Percentiles rank a stretch among this genome's conserved stretches.
Conservation (phyloP, 2,888 invertebrate species). For the Junonia oenone region DNA sequence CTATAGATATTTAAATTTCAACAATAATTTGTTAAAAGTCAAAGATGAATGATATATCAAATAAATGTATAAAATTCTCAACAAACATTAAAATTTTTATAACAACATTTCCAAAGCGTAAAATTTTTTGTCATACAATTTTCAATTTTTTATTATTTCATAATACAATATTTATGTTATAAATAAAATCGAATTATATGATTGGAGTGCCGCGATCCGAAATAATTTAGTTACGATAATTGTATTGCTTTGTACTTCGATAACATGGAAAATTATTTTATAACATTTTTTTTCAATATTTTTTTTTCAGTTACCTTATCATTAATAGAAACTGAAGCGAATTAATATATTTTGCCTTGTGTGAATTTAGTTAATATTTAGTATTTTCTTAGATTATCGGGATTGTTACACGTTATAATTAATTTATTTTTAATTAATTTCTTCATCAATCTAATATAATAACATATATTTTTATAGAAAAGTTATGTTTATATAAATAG, state of each 20-base stretch:
- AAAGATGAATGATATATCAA: no score
- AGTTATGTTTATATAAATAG: background rate
- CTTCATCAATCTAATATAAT: background rate
- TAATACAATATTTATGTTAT: constrained; percentile 16
- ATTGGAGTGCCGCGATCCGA: constrained; percentile 35
- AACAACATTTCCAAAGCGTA: background rate
- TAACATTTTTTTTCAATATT: background rate
- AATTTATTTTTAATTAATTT: no score
- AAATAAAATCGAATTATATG: constrained; percentile 38
- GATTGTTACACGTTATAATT: no score
- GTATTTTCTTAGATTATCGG: no score
- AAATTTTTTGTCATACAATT: background rate
- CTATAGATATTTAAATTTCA: no score
- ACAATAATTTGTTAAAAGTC: no score
- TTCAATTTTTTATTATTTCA: background rate
- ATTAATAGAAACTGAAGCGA: no score
- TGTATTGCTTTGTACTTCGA: constrained; percentile 5
- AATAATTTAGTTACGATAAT: constrained; percentile 33
- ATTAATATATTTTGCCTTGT: no score
- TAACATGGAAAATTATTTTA: background rate
- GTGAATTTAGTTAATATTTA: no score
- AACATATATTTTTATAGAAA: background rate
- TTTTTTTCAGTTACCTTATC: no score
- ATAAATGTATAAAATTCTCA: no score
- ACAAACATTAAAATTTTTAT: background rate